Base-by-base conservation (phyloP, 2,888 invertebrate genomes). In the Parnassius apollo region DNA sequence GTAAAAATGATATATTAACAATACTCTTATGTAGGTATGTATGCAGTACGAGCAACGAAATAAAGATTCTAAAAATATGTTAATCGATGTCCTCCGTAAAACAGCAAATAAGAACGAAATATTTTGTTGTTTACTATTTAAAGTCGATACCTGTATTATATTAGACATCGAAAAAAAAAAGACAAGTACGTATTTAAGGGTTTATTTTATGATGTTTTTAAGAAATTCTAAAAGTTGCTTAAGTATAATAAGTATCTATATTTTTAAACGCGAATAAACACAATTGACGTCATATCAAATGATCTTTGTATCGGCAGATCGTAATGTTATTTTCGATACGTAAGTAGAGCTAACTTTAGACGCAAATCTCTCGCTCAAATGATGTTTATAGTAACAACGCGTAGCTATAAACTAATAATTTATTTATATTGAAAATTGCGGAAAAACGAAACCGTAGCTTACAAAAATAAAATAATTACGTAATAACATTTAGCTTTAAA, bases 21-120 rank as follows among this genome's bases (percentile, higher is more conserved):
- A 25, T 25, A 25, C 25, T 25, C 25, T 3, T 25, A 25, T 25
- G 13, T 48, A 13, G 13, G 25, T 64, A 61, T 49, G 53, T 62
- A 64, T 59, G 56, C 46, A 22, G 60, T 51, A 48, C 46, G 48
- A 60, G 60, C 61, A 22, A 58, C 58, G 52, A 58, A 65, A 64
- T 53, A 61, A 55, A 59, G 61, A 48, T 59, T 65, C 60, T 25
- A 50, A 51, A 61, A 50, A 48, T 61, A 65, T 65, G 60, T 49
- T 60, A 64, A 60, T 64, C 42, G 60, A 49, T 52, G 44, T 49
- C 60, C 22, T 35, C 53, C 44, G 57, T 45, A 64, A 64, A 57
- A 64, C 53, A 60, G 12, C 53, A 25, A 25, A 25, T 3, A 25
- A 25, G 25, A 49, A 60, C 60, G 42, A 11, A 50, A 60, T 64